These are phyloP conservation scores for Stichopus horrens DNA, from an alignment of 53 echinoderm and acorn worm genomes.

Conservation along the genomic window DNA sequence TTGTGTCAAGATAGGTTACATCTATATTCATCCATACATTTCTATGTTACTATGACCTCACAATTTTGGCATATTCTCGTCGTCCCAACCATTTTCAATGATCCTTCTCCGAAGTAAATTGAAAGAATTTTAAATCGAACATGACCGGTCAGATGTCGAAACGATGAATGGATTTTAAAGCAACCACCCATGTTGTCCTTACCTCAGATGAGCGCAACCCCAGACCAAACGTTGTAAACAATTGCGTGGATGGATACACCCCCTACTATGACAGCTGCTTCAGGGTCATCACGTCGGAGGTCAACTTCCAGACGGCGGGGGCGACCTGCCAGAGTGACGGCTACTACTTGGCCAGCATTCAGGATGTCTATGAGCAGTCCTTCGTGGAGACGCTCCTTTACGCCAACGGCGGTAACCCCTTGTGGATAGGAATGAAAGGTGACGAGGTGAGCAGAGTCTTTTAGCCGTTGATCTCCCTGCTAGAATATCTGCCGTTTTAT, in stretches of 20 bases:
- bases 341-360: conserved; percentile 70
- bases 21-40: neutral
- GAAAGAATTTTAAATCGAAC: no score
- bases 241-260: conserved; percentile 61
- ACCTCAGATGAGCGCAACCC: conserved; percentile 50
- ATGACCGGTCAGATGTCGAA: neutral
- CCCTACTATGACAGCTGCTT: conserved; percentile 66
- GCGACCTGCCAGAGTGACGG: conserved; percentile 59
- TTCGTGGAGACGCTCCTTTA: conserved; percentile 71
- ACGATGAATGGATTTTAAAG: neutral
- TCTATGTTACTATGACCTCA: neutral
- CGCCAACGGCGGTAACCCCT: conserved; percentile 44
- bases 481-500: no score
- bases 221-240: conserved; percentile 33
- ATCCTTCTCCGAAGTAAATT: no score
- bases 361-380: conserved; percentile 70
- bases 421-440: conserved; percentile 77
- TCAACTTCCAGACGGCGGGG: conserved; percentile 56
- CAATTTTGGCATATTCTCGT: neutral
- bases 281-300: conserved; percentile 44
- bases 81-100: no score
- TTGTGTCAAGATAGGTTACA: no score
- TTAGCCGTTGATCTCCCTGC: no score
- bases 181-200: neutral
- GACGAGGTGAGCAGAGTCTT: conserved; percentile 13